Percentiles rank a stretch among this genome's conserved stretches.
These are phyloP conservation scores for Corythornis vintsioides DNA, from an alignment of 2,113 vertebrate genomes.

Conservation along the genomic window DNA sequence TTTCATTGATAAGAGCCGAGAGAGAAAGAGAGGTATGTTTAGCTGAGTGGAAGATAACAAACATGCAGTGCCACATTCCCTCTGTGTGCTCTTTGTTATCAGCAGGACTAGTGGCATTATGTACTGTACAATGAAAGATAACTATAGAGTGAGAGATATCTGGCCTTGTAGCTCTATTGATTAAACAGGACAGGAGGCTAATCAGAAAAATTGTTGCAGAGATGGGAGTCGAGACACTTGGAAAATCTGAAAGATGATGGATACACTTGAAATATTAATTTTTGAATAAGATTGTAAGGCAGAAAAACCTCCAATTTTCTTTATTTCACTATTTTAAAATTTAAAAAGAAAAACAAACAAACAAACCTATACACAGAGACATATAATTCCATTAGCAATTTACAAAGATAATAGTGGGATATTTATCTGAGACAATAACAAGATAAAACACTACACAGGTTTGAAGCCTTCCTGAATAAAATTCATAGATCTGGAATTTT, in stretches of 20 bases:
- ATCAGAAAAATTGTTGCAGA: constrained; percentile 57
- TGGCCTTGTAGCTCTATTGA: constrained; percentile 66
- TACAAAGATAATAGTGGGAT: background rate
- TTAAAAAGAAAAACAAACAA: background rate
- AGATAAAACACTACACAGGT: background rate
- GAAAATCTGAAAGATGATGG: constrained; percentile 39
- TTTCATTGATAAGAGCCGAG: constrained; percentile 55
- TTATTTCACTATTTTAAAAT: too few relatives aligned
- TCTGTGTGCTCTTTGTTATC: constrained; percentile 67
- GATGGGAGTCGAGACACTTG: background rate
- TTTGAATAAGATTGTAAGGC: background rate
- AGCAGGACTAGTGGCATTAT: constrained; percentile 53
- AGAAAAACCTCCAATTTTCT: background rate
- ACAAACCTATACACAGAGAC: background rate
- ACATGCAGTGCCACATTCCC: constrained; percentile 50
- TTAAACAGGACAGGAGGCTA: constrained; percentile 69
- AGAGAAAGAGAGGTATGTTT: constrained; percentile 57
- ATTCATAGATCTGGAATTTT: background rate
- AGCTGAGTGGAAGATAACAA: constrained; percentile 65
- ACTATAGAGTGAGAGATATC: constrained; percentile 60
- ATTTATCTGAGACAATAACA: background rate
- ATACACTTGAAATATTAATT: constrained; percentile 38
- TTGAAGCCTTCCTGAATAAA: background rate
- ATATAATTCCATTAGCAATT: background rate
- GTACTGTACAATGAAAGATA: constrained; percentile 71